Conservation (phyloP, 2,113 vertebrate species). For the Balaenoptera acutorostrata region DNA sequence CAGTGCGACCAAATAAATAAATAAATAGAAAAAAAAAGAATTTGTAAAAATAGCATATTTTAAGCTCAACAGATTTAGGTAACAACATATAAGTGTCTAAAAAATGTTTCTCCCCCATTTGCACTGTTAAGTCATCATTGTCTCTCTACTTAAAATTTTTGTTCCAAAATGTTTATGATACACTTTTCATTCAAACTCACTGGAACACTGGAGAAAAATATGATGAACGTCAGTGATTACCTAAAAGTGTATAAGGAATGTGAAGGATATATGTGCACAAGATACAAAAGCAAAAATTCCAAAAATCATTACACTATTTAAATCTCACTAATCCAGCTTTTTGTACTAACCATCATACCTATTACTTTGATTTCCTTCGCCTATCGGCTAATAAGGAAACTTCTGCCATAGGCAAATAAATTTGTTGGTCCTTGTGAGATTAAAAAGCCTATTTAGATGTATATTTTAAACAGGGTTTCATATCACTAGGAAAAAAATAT, state of each 20-base stretch:
- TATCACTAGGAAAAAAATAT: background rate
- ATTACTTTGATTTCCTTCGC: background rate
- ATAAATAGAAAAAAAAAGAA: background rate
- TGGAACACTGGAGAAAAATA: background rate
- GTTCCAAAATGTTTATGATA: background rate
- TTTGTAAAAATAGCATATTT: background rate
- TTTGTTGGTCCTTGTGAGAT: background rate
- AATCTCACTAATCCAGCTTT: background rate
- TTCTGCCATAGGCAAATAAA: background rate
- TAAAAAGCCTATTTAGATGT: background rate
- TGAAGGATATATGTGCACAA: background rate
- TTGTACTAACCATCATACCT: background rate
- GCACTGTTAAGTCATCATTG: background rate
- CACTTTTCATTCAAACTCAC: background rate
- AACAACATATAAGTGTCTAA: background rate
- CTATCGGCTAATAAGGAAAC: background rate
- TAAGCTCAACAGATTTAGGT: background rate
- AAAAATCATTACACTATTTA: background rate
- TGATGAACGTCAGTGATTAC: background rate
- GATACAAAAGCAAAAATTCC: background rate
- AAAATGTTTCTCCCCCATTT: background rate
- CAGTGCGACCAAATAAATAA: background rate
- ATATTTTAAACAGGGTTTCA: background rate
- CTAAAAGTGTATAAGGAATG: background rate
- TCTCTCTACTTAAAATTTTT: background rate